phyloP scores from a whole-genome alignment of 2,113 vertebrate species.

The Datnioides undecimradiatus region DNA sequence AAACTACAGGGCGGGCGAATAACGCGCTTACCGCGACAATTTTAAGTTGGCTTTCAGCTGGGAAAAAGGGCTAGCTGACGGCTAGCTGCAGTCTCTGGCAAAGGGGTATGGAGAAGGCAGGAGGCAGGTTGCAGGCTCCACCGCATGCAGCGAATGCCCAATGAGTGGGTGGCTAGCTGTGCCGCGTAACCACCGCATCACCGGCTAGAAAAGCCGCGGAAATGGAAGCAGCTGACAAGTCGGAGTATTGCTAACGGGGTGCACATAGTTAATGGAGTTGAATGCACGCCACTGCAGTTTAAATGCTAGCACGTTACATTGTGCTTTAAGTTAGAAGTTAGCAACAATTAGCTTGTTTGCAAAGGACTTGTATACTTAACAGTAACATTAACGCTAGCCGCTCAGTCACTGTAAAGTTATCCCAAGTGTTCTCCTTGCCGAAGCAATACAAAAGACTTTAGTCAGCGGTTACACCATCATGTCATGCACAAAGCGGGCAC shows the following conservation, averaged over 20 bases:
- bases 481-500: conserved; percentile 30
- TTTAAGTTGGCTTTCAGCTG: conserved; percentile 24
- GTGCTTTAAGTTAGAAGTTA: neutral
- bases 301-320: neutral
- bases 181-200: conserved; percentile 59
- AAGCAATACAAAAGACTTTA: no score
- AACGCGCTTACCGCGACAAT: conserved; percentile 46
- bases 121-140: conserved; percentile 46
- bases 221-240: conserved; percentile 66
- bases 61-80: conserved; percentile 20
- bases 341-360: neutral
- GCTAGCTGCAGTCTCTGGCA: conserved; percentile 46
- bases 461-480: neutral
- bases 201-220: conserved; percentile 72
- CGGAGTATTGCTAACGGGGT: neutral
- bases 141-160: conserved; percentile 58
- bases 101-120: conserved; percentile 17
- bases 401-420: neutral
- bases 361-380: neutral
- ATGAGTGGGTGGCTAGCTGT: conserved; percentile 48
- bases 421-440: no score
- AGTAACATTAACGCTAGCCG: neutral
- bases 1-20: neutral
- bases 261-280: conserved; percentile 6
- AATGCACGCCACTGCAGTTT: neutral